Percentiles rank a stretch among this genome's conserved stretches.
These are phyloP conservation scores for Setophaga petechia DNA, from an alignment of 2,113 vertebrate genomes.

Conservation along the genomic window DNA sequence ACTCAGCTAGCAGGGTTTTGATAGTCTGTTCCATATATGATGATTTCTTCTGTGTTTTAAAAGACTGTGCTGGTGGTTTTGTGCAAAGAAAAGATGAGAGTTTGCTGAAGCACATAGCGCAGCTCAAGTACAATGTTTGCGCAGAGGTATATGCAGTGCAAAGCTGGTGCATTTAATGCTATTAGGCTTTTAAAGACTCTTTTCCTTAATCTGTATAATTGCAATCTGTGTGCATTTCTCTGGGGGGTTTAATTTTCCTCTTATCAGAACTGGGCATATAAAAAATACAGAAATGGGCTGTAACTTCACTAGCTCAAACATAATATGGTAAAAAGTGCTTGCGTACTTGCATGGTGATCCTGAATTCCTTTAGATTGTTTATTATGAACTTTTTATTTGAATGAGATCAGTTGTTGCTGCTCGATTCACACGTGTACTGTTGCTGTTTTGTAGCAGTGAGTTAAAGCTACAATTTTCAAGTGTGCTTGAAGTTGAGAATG, in stretches of 20 bases:
- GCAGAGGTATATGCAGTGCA: not conserved
- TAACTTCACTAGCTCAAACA: not conserved
- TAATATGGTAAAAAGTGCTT: not conserved
- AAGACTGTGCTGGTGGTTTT: not conserved
- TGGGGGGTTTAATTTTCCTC: not conserved
- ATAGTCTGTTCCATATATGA: not conserved
- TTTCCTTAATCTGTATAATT: not conserved
- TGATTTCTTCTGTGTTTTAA: not conserved
- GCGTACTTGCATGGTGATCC: not conserved
- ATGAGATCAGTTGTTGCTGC: not conserved
- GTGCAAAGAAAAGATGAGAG: not conserved
- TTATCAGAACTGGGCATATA: not conserved
- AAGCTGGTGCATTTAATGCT: not conserved
- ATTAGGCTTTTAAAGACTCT: not conserved
- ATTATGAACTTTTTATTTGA: not conserved
- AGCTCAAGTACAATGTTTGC: not conserved
- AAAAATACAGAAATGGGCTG: not conserved
- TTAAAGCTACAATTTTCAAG: conserved; percentile 41
- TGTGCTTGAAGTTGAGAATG: not conserved
- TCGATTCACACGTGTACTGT: not conserved
- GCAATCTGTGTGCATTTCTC: not conserved
- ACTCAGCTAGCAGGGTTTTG: not conserved
- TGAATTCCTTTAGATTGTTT: not conserved
- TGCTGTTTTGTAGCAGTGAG: not conserved
- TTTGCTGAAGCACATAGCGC: not conserved